phyloP scores from a whole-genome alignment of 2,797 vertebrate species.

The Pipistrellus pygmaeus region DNA sequence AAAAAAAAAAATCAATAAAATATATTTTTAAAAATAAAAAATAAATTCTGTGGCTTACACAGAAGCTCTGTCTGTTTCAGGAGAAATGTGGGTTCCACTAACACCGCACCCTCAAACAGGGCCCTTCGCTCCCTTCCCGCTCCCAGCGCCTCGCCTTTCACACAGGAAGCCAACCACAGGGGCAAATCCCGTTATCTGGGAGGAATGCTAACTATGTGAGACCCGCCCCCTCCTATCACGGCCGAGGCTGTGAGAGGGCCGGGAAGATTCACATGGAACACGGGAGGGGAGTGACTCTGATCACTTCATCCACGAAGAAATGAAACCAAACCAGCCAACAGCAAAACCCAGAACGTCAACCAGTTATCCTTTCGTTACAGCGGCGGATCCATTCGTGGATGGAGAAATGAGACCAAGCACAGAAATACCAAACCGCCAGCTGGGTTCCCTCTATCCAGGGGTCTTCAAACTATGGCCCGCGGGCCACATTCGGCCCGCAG shows the following conservation, averaged over 20 bases:
- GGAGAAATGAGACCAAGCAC: not conserved
- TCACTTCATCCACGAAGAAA: not conserved
- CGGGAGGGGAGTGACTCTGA: not conserved
- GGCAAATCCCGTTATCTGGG: not conserved
- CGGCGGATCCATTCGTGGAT: not conserved
- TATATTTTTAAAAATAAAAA: too few relatives aligned
- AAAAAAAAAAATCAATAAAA: too few relatives aligned
- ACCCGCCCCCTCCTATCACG: not conserved
- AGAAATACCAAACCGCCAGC: not conserved
- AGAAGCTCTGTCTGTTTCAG: not conserved
- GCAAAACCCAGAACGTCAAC: not conserved
- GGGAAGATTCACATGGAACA: too few relatives aligned
- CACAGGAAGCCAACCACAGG: not conserved
- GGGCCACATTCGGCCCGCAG: too few relatives aligned
- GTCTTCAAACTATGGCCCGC: too few relatives aligned
- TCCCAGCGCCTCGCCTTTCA: not conserved
- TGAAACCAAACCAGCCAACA: not conserved
- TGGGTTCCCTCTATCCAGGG: not conserved
- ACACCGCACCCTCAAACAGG: too few relatives aligned
- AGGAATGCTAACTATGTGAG: too few relatives aligned
- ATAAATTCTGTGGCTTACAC: not conserved
- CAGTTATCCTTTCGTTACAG: not conserved
- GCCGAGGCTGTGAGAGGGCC: rapidly evolving
- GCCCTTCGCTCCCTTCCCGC: too few relatives aligned
- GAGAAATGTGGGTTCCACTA: not conserved